Conservation (phyloP, 2,113 vertebrate genomes). For the Trogon surrucura region DNA sequence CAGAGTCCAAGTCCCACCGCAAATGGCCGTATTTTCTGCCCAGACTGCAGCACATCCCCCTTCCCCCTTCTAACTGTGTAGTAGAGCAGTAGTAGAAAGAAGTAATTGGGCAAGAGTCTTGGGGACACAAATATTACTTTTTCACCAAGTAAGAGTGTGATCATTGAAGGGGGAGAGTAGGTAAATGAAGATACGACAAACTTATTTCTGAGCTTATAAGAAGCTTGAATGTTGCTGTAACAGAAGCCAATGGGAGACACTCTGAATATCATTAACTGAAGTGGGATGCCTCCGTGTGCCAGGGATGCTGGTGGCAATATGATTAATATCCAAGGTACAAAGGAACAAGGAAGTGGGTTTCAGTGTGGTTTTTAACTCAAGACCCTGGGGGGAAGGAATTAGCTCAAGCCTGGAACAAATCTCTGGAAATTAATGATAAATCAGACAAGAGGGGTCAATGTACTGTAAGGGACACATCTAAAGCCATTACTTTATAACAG, state of each 20-base stretch:
- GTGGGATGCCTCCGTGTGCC: neutral
- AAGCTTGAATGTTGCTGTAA: neutral
- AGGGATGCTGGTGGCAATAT: constrained; percentile 3
- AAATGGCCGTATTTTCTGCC: neutral
- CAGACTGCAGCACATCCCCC: neutral
- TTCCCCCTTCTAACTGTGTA: neutral
- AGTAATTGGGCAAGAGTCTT: neutral
- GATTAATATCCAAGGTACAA: constrained; percentile 52
- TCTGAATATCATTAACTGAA: neutral
- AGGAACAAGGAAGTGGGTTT: constrained; percentile 14
- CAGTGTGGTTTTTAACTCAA: constrained; percentile 50
- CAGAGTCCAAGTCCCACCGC: neutral
- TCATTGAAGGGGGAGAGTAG: neutral
- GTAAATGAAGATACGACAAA: neutral
- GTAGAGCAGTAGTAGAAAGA: neutral
- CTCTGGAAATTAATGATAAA: constrained; percentile 74
- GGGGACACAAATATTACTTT: neutral
- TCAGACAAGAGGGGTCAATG: constrained; percentile 64
- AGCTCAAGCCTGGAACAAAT: constrained; percentile 63
- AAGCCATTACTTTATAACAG: constrained; percentile 72
- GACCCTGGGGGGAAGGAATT: constrained; percentile 53
- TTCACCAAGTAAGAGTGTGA: neutral
- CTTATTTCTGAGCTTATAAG: neutral
- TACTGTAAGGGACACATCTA: constrained; percentile 66
- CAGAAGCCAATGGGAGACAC: neutral